Base-by-base conservation (phyloP, 30 jellyfish, hydroid and myxozoan genomes). In the Mastigias papua region DNA sequence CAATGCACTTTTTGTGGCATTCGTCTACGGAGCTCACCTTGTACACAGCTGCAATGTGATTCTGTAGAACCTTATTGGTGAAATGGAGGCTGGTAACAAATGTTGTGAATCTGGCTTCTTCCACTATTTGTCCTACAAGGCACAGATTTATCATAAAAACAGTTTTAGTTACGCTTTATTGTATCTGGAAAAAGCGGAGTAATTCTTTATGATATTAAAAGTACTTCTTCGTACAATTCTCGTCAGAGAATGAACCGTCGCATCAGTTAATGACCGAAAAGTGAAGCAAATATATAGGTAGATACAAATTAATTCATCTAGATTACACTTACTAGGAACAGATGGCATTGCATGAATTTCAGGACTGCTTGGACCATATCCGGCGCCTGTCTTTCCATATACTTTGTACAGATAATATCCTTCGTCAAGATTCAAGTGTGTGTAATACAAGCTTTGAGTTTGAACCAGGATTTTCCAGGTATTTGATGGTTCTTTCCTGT, bases 1-100 rank as follows among this genome's bases (percentile, higher is more conserved):
- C 25, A 8, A 20, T 48, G 65, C 83, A 72, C 21, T 72, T 48
- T 27, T 72, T 21, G 68, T 33, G 65, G 68, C 83, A 72, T n/a
- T 72, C 42, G 8, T 72, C 83, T 8, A 72, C 70, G 6, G 83
- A 33, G 17, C 19, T 34, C 21, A 72, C 83, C 25, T 15, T 61
- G 42, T 33, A 22, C 1, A 37, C 46, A 22, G 63, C 66, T 8
- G 48, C n/a, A 5, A 27, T 49, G 68, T 72, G 68, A 27, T 35
- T 9, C 0, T 19, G 21, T 20, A 72, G 37, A 17, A 68, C 34
- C 35, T 72, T 72, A 25, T 35, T 68, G 34, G 68, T 62, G 0
- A 72, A 72, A 0, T 33, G 68, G 21, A 72, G 63, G 37, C 35
- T 72, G 48, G 83, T 72, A 20, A 31, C 37, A 35, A 72, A 72